phyloP scores from a whole-genome alignment of 2,113 vertebrate genomes.

The Climacteris rufus region DNA sequence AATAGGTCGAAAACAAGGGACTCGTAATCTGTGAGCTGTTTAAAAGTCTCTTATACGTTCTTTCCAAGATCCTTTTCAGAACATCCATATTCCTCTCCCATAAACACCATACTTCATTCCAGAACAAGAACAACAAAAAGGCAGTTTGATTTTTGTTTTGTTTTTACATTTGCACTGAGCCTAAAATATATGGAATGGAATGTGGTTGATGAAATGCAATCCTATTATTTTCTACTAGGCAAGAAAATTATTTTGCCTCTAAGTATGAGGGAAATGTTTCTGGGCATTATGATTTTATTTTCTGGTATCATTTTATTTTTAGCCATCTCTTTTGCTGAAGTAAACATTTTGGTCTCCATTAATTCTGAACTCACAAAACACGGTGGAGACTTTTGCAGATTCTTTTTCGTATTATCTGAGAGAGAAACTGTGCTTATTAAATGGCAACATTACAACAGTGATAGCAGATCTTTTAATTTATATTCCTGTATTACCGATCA shows the following conservation, averaged over 20 bases:
- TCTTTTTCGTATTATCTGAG: background rate
- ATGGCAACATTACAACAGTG: background rate
- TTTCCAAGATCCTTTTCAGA: background rate
- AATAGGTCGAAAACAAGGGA: background rate
- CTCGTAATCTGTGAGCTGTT: background rate
- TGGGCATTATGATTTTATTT: conserved; percentile 2
- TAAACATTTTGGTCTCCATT: conserved; percentile 9
- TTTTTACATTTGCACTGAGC: background rate
- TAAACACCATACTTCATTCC: background rate
- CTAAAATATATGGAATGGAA: background rate
- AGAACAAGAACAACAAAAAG: background rate
- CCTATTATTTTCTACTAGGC: conserved; percentile 3
- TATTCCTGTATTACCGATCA: background rate
- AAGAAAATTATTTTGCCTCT: conserved; percentile 6
- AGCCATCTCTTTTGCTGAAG: conserved; percentile 16
- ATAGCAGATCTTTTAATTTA: conserved; percentile 13
- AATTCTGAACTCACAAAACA: background rate
- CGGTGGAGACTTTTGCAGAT: background rate
- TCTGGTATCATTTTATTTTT: conserved; percentile 18
- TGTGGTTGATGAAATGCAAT: conserved; percentile 17
- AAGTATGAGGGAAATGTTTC: background rate
- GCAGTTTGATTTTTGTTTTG: background rate
- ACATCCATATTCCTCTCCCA: background rate
- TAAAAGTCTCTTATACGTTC: background rate
- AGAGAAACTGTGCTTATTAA: conserved; percentile 11